These are phyloP conservation scores for Caenorhabditis tropicalis DNA, from an alignment of 1,140 invertebrate genomes.

Conservation along the genomic window DNA sequence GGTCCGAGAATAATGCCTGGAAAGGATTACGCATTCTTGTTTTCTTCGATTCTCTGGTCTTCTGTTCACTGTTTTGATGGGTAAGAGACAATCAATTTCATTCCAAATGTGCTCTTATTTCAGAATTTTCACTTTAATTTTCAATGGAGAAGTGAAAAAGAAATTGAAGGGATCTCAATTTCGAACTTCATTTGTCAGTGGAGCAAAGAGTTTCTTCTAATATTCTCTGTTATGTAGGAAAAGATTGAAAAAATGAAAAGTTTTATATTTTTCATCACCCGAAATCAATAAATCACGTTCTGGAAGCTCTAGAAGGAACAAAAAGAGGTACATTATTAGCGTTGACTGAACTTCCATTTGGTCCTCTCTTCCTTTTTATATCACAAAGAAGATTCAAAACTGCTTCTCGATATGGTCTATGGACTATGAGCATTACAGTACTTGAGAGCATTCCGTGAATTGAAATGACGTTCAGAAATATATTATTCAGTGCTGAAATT, in stretches of 20 bases:
- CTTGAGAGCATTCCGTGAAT: not conserved
- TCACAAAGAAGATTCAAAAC: not conserved
- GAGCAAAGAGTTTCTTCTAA: not conserved
- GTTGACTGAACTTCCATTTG: not conserved
- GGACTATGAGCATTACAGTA: not conserved
- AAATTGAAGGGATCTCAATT: not conserved
- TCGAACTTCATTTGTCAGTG: not conserved
- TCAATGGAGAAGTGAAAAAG: not conserved
- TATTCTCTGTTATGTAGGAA: not conserved
- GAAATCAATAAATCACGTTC: not conserved
- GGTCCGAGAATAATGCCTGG: not conserved
- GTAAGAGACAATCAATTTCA: not conserved
- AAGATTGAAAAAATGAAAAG: no score
- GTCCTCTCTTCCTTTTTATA: not conserved
- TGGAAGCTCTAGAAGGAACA: no score
- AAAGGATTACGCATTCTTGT: not conserved
- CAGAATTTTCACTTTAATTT: constrained; percentile 16
- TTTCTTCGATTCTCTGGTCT: constrained; percentile 29
- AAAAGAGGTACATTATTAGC: no score
- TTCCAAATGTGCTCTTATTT: not conserved
- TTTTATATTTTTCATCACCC: not conserved
- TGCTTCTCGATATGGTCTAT: not conserved
- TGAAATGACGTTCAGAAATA: not conserved
- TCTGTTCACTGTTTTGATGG: constrained; percentile 9
- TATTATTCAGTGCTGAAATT: not conserved